Conservation (phyloP, 2,113 vertebrate species). For the Dipodomys merriami region DNA sequence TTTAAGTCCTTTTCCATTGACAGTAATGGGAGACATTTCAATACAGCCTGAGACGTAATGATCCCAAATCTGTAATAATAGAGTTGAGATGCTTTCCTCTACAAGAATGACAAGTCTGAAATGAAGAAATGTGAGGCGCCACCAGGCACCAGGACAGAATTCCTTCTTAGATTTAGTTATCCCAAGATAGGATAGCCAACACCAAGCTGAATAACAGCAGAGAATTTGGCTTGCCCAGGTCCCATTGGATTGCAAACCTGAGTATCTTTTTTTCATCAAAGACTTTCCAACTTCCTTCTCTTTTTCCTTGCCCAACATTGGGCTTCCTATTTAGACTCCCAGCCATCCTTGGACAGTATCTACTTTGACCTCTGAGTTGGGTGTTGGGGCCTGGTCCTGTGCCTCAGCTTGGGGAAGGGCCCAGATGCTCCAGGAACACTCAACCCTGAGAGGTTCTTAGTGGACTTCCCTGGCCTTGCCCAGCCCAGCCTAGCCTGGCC, state of each 20-base stretch:
- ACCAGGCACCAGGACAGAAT: not conserved
- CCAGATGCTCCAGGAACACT: slow-evolving; percentile 21
- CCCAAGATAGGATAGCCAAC: not conserved
- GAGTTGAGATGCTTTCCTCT: slow-evolving; percentile 18
- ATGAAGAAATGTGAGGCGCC: not conserved
- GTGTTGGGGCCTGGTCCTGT: not conserved
- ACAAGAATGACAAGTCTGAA: not conserved
- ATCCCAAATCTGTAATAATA: slow-evolving; percentile 33
- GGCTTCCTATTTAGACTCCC: not conserved
- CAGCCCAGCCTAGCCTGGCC: not conserved
- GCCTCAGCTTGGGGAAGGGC: slow-evolving; percentile 38
- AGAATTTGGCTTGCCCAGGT: not conserved
- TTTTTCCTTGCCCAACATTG: not conserved
- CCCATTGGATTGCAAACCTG: not conserved
- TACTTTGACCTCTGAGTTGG: slow-evolving; percentile 30
- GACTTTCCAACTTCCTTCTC: not conserved
- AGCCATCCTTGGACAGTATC: slow-evolving; percentile 2
- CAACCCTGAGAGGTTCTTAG: not conserved
- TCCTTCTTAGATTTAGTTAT: not conserved
- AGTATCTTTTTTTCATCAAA: not conserved
- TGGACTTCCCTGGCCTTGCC: not conserved
- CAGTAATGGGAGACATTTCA: slow-evolving; percentile 44
- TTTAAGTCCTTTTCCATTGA: slow-evolving; percentile 40
- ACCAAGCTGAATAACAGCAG: not conserved
- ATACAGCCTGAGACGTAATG: slow-evolving; percentile 16